These are phyloP conservation scores for Misgurnus mizolepis DNA, from an alignment of 2,113 vertebrate species.

Conservation along the genomic window DNA sequence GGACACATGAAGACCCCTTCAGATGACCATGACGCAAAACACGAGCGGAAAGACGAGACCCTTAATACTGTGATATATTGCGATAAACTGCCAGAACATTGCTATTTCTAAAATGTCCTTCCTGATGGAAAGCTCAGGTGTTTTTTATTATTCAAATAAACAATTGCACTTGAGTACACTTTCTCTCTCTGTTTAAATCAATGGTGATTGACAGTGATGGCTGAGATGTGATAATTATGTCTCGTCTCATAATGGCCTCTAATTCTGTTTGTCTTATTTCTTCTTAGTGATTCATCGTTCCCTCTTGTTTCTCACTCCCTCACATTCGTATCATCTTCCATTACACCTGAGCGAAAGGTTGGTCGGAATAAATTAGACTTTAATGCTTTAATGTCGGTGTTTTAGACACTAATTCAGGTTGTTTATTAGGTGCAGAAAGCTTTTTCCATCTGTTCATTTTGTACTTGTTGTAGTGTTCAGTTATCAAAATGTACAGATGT, in stretches of 20 bases:
- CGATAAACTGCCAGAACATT: conserved; percentile 22
- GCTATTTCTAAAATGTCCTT: conserved; percentile 42
- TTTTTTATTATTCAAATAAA: not conserved
- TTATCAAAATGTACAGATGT: conserved; percentile 2
- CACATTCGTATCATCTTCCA: conserved; percentile 21
- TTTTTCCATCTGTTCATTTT: conserved; percentile 10
- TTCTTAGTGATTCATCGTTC: not conserved
- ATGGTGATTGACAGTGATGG: conserved; percentile 2
- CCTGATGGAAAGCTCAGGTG: not conserved
- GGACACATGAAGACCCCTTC: conserved; percentile 25
- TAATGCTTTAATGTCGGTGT: conserved; percentile 28
- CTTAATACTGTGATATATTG: conserved; percentile 15
- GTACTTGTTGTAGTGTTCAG: not conserved
- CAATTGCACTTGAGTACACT: not conserved
- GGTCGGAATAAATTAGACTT: not conserved
- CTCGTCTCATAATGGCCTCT: conserved; percentile 37
- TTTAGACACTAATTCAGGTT: not conserved
- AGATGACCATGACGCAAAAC: conserved; percentile 33
- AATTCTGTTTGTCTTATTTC: conserved; percentile 23
- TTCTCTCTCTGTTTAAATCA: conserved; percentile 4
- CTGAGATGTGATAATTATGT: conserved; percentile 24
- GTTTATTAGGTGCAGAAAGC: conserved; percentile 6
- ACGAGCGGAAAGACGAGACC: not conserved
- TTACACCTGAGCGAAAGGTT: conserved; percentile 25
- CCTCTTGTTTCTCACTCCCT: not conserved